Evolutionary conservation across 2,888 invertebrate species (phyloP).

Genomic region (Lepidonotus clava): DNA sequence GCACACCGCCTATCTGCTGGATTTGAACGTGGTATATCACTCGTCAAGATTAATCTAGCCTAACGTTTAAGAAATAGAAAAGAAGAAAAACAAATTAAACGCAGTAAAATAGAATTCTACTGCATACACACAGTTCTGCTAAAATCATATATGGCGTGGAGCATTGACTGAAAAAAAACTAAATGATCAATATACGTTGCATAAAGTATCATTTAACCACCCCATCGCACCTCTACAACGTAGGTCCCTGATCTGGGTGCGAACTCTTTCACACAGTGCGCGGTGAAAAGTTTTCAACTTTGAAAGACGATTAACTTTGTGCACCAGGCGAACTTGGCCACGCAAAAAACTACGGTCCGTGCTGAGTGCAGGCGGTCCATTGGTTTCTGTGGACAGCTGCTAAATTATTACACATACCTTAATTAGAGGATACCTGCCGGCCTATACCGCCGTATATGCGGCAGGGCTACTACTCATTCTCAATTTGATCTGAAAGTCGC

Average conservation of each 20-base stretch:
- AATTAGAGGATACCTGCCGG: not conserved
- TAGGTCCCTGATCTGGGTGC: not conserved
- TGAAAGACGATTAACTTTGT: not conserved
- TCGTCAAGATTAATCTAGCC: too few relatives aligned
- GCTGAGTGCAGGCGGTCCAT: not conserved
- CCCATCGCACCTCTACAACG: too few relatives aligned
- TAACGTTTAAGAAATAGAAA: too few relatives aligned
- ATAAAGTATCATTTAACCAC: too few relatives aligned
- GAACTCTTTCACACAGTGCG: not conserved
- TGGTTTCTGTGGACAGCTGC: not conserved
- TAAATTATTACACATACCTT: conserved; percentile 36
- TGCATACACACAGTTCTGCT: too few relatives aligned
- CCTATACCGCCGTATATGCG: not conserved
- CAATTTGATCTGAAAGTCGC: conserved; percentile 36
- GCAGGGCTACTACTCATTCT: not conserved
- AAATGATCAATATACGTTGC: too few relatives aligned
- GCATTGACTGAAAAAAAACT: too few relatives aligned
- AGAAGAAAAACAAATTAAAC: too few relatives aligned
- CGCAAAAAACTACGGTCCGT: not conserved
- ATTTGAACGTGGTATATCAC: too few relatives aligned
- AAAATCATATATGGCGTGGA: too few relatives aligned
- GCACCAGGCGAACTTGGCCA: not conserved
- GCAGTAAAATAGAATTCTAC: too few relatives aligned
- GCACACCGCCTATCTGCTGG: too few relatives aligned
- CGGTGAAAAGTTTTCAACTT: not conserved